Conservation (phyloP, 2,888 invertebrate species). For the Acleris literana region DNA sequence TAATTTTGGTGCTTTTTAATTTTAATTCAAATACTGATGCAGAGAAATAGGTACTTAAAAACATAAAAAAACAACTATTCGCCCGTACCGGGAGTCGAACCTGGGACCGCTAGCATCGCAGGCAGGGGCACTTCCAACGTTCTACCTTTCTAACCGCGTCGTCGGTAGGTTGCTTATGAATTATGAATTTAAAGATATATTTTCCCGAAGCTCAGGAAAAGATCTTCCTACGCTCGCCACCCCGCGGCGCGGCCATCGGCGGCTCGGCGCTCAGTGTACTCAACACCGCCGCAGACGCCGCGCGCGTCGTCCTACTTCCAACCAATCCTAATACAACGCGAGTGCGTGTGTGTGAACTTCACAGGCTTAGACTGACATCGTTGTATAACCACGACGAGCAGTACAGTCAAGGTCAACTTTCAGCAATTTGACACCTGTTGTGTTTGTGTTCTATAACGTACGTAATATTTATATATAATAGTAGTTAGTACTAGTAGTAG, state of each 20-base stretch:
- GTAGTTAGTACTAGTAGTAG: constrained; percentile 33
- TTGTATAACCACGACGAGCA: constrained; percentile 54
- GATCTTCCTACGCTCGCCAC: constrained; percentile 57
- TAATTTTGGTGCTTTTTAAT: no score
- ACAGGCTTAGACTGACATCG: constrained; percentile 55
- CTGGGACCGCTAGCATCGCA: no score
- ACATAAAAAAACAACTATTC: no score
- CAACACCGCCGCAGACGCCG: constrained; percentile 57
- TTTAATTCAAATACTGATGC: no score
- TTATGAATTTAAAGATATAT: background rate
- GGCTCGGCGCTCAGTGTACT: constrained; percentile 68
- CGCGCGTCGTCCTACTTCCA: constrained; percentile 45
- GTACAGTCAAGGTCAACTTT: constrained; percentile 68
- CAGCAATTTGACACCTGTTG: constrained; percentile 76
- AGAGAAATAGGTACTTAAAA: no score
- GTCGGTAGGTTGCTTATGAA: background rate
- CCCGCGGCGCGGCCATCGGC: constrained; percentile 57
- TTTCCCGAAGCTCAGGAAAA: constrained; percentile 53
- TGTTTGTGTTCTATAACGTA: constrained; percentile 67
- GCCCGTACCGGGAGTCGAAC: no score
- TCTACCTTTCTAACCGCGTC: background rate
- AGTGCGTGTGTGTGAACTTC: constrained; percentile 70
- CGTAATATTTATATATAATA: constrained; percentile 51
- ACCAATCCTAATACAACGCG: constrained; percentile 60
- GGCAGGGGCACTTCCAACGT: background rate